Conservation (phyloP, 2,113 vertebrate species). For the Ramphastos sulfuratus region DNA sequence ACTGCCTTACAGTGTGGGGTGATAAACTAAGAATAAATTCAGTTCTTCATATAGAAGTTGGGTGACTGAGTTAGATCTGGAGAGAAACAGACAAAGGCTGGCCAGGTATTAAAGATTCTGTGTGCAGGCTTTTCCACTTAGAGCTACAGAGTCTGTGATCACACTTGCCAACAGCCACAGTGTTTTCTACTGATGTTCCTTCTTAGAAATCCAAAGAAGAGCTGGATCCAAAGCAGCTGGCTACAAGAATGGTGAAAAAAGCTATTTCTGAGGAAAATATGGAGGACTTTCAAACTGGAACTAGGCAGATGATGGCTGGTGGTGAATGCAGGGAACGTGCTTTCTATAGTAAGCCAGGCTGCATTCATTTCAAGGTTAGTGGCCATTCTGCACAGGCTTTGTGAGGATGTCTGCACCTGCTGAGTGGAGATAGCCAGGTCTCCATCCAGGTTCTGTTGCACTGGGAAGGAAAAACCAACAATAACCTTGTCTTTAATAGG, state of each 20-base stretch:
- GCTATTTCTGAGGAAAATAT: not conserved
- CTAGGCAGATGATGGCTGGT: conserved; percentile 67
- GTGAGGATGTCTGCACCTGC: not conserved
- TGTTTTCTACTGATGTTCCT: not conserved
- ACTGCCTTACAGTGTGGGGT: not conserved
- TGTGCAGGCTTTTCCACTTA: not conserved
- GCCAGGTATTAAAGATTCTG: not conserved
- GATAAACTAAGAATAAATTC: not conserved
- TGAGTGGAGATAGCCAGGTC: not conserved
- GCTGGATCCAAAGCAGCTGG: conserved; percentile 2
- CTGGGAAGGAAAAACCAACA: not conserved
- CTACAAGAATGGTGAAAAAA: conserved; percentile 49
- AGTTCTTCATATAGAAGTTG: not conserved
- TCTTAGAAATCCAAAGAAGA: conserved; percentile 61
- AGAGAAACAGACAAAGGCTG: not conserved
- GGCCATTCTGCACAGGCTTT: not conserved
- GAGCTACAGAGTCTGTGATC: not conserved
- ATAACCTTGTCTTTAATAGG: not conserved
- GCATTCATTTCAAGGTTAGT: conserved; percentile 88
- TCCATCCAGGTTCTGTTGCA: not conserved
- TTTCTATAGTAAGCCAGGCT: conserved; percentile 88
- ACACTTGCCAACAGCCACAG: not conserved
- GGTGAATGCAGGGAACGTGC: conserved; percentile 72
- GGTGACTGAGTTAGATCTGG: not conserved
- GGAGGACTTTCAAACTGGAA: conserved; percentile 29